These are phyloP conservation scores for Limenitis camilla DNA, from an alignment of 2,888 invertebrate genomes.

Conservation along the genomic window DNA sequence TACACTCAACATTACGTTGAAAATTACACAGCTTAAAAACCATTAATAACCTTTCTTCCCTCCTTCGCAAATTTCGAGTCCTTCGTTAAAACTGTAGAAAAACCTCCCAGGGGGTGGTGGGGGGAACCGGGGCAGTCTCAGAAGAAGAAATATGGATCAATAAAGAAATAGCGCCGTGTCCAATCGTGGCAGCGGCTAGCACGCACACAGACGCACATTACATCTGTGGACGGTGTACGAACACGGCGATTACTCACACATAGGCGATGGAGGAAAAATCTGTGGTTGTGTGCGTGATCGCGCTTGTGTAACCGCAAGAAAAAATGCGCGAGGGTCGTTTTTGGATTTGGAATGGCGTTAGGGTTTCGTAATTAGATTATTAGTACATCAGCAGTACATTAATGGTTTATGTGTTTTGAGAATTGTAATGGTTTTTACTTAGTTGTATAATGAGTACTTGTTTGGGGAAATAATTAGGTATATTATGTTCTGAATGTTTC, in stretches of 20 bases:
- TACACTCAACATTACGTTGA: conserved; percentile 47
- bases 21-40: conserved; percentile 68
- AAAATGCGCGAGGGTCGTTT: conserved; percentile 28
- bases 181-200: conserved; percentile 67
- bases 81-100: conserved; percentile 74
- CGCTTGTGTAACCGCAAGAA: conserved; percentile 32
- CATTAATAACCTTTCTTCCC: conserved; percentile 62
- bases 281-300: conserved; percentile 30
- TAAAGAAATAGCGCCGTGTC: conserved; percentile 74
- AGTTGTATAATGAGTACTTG: too few relatives aligned
- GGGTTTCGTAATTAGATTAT: conserved; percentile 10
- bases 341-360: conserved; percentile 16
- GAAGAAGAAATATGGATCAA: conserved; percentile 76
- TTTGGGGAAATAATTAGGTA: too few relatives aligned
- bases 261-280: conserved; percentile 33
- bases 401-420: not conserved
- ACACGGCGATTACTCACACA: conserved; percentile 34
- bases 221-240: conserved; percentile 29
- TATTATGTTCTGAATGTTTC: too few relatives aligned
- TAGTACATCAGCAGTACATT: conserved; percentile 8
- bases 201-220: conserved; percentile 47
- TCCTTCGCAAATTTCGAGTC: conserved; percentile 57
- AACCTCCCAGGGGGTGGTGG: conserved; percentile 47
- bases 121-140: conserved; percentile 53
- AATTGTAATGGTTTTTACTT: not conserved